Percentiles rank a stretch among this genome's conserved stretches.
These are phyloP conservation scores for Tipula helvola DNA, from an alignment of 2,888 invertebrate species.

Conservation along the genomic window DNA sequence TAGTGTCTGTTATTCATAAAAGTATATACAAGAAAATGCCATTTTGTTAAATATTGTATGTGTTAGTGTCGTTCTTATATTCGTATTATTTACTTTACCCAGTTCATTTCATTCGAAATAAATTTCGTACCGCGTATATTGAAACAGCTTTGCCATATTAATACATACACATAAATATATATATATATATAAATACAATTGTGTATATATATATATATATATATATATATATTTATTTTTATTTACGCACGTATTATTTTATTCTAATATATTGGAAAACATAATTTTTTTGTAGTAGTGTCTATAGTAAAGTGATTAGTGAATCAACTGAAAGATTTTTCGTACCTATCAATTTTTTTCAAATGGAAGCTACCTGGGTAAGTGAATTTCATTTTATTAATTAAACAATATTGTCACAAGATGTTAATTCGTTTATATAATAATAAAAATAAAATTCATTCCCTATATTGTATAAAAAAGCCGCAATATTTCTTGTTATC, in stretches of 20 bases:
- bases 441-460: not conserved
- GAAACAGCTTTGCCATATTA: not conserved
- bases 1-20: not conserved
- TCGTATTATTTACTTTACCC: not conserved
- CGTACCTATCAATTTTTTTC: not conserved
- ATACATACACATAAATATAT: not conserved
- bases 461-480: not conserved
- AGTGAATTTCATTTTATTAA: not conserved
- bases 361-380: slow-evolving; percentile 4
- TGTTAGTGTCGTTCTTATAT: not conserved
- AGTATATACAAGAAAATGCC: not conserved
- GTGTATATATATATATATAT: not conserved
- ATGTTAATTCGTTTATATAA: not conserved
- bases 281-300: slow-evolving; percentile 4
- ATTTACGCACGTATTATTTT: slow-evolving; percentile 4
- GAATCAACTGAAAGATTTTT: not conserved
- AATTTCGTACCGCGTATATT: not conserved
- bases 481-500: not conserved
- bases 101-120: not conserved
- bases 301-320: slow-evolving; percentile 4
- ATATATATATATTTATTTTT: not conserved
- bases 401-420: not conserved
- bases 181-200: not conserved
- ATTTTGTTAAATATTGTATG: not conserved
- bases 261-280: slow-evolving; percentile 4